Evolutionary conservation across 2,888 invertebrate species (phyloP), one percentile per base, ranked within the genome.

Genomic region (Euclidia mi): DNA sequence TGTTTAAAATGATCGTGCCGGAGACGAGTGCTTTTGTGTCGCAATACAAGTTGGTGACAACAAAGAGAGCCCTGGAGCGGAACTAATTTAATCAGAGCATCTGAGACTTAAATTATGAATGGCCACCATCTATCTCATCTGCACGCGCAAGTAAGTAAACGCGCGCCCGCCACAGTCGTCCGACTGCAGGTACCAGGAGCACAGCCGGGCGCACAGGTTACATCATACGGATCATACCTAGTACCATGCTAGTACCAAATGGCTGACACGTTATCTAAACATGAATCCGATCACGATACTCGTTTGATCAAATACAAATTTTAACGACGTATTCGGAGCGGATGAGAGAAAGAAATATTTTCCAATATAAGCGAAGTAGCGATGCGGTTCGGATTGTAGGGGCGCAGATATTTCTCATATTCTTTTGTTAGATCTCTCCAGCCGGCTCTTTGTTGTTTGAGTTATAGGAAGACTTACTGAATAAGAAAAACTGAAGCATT

Each of bases 341-440:
- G 78, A 70, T 67, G 78, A 79, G 79, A 69, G 79, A 82, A 86
- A 84, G 84, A 90, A 89, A 90, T 91, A 88, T 91, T 88, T 86
- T 89, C 87, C 87, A 85, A 89, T 90, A 88, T 87, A 86, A 86
- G 80, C 81, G 83, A 83, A 87, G 84, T 82, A 86, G 84, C 85
- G 84, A 89, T 87, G 82, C 88, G 87, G 86, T 88, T 83, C 86
- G 80, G 83, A 89, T 89, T 89, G 88, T 86, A 82, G 82, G 81
- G 76, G 82, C 82, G 85, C 79, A 87, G 87, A 90, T 91, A 92
- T 91, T 91, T 89, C 88, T 90, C 88, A 91, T 90, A 90, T 91
- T 91, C 91, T 88, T 93, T 93, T 93, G 92, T 93, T 82, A 80
- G 78, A 87, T 84, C 84, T 79, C 82, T 79, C 82, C 85, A 87